Evolutionary conservation across 2,113 vertebrate species (phyloP).

Genomic region (Cinclus mexicanus): DNA sequence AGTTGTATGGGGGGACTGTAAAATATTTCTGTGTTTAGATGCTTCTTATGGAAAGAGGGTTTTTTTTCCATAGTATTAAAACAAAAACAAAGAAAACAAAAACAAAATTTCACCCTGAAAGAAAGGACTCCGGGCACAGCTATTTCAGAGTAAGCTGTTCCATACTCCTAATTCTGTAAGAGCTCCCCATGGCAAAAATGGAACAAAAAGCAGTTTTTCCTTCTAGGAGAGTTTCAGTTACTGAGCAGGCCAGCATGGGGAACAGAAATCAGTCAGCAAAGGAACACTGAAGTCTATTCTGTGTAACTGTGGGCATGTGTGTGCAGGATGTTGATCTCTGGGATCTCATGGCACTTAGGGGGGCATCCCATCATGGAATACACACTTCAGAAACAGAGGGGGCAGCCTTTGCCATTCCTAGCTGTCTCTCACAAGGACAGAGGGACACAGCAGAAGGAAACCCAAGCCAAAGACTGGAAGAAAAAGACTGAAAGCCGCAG

Average conservation of each 20-base stretch:
- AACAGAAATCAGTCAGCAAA: background rate
- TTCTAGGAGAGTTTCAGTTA: background rate
- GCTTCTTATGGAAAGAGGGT: background rate
- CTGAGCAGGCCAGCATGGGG: background rate
- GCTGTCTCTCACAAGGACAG: background rate
- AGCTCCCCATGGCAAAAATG: background rate
- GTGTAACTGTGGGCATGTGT: background rate
- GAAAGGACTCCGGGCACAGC: background rate
- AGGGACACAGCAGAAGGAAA: background rate
- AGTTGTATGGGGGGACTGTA: background rate
- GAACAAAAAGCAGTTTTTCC: background rate
- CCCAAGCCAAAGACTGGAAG: background rate
- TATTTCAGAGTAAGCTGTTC: background rate
- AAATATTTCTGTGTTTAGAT: constrained; percentile 15
- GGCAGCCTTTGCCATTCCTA: background rate
- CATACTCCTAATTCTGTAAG: background rate
- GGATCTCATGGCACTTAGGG: background rate
- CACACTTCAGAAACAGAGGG: background rate
- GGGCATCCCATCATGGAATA: background rate
- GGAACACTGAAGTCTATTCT: background rate
- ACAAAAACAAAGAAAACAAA: background rate
- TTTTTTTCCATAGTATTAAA: constrained; percentile 35
- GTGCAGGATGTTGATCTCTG: background rate
- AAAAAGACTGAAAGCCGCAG: background rate
- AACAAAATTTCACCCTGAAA: background rate